A percentile compares a stretch with the other conserved stretches of the same genome.
Evolutionary conservation across 2,113 vertebrate genomes (phyloP).

Genomic region (Epinephelus moara): DNA sequence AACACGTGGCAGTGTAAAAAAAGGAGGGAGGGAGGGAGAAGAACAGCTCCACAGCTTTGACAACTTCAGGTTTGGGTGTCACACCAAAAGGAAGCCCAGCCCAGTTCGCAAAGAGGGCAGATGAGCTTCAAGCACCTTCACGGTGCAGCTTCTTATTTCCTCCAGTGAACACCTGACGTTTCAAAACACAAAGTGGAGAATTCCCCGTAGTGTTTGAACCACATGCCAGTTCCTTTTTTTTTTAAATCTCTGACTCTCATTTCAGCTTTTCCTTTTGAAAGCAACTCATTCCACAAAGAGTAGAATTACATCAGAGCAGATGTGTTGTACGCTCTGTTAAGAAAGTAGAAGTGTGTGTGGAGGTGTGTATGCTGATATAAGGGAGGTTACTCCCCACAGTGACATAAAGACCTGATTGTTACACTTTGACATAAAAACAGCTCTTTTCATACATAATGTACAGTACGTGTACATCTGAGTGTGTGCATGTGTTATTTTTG

Average conservation of each 20-base stretch:
- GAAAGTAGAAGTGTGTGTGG: slow-evolving; percentile 4
- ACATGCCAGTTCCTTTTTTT: slow-evolving; percentile 40
- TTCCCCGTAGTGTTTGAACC: slow-evolving; percentile 11
- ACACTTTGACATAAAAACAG: background rate
- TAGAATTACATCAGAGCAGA: background rate
- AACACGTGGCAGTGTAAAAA: background rate
- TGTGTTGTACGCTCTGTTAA: background rate
- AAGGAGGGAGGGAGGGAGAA: background rate
- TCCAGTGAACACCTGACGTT: background rate
- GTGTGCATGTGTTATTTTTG: background rate
- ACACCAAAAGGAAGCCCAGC: slow-evolving; percentile 39
- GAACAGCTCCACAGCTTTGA: background rate
- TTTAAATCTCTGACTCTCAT: slow-evolving; percentile 9
- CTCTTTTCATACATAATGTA: fast-evolving
- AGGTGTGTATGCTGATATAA: background rate
- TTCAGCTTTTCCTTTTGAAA: slow-evolving; percentile 27
- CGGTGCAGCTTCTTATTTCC: background rate
- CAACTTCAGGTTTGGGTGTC: background rate
- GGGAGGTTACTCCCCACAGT: background rate
- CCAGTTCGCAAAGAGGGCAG: slow-evolving; percentile 44
- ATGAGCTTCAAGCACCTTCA: slow-evolving; percentile 5
- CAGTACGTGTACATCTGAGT: background rate
- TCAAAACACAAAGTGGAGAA: slow-evolving; percentile 30
- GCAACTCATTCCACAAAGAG: background rate
- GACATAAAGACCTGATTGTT: background rate